A percentile compares a stretch with the other conserved stretches of the same genome.
Evolutionary conservation across 53 echinoderm and acorn worm species (phyloP).

Genomic region (Astropecten irregularis): DNA sequence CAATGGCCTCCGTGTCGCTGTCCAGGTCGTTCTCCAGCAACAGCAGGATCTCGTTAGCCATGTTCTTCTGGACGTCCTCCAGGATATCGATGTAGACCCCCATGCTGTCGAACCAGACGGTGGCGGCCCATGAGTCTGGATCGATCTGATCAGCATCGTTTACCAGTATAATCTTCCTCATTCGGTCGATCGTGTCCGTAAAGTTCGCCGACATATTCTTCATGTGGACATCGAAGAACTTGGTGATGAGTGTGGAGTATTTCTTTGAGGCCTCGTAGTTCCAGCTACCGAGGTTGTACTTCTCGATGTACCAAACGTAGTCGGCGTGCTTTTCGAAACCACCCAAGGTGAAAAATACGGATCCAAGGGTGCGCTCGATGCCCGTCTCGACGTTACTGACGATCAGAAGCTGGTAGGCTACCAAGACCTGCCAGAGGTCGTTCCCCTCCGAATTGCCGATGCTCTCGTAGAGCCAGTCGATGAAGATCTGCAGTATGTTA

Average conservation of each 20-base stretch:
- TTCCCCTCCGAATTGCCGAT: conserved; percentile 84
- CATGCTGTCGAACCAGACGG: conserved; percentile 86
- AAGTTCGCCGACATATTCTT: conserved; percentile 51
- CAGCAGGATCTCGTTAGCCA: conserved; percentile 79
- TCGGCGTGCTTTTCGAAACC: conserved; percentile 75
- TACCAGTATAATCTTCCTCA: conserved; percentile 61
- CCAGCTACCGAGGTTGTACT: conserved; percentile 79
- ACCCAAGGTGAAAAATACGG: conserved; percentile 73
- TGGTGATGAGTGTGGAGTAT: conserved; percentile 65
- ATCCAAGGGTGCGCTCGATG: conserved; percentile 84
- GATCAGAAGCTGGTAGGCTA: conserved; percentile 85
- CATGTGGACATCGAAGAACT: conserved; percentile 63
- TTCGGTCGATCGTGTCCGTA: conserved; percentile 56
- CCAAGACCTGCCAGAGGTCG: conserved; percentile 76
- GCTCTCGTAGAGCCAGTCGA: conserved; percentile 93
- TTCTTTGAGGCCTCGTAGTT: conserved; percentile 71
- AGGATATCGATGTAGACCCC: conserved; percentile 82
- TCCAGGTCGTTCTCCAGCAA: conserved; percentile 71
- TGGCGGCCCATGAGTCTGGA: conserved; percentile 68
- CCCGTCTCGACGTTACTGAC: conserved; percentile 91
- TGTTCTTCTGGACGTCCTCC: conserved; percentile 78
- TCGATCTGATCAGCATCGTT: conserved; percentile 28
- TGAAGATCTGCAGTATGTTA: conserved; percentile 81
- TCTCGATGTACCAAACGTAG: conserved; percentile 84
- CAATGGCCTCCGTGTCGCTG: conserved; percentile 75